Conservation (phyloP, 2,797 vertebrate genomes). For the Huso huso region DNA sequence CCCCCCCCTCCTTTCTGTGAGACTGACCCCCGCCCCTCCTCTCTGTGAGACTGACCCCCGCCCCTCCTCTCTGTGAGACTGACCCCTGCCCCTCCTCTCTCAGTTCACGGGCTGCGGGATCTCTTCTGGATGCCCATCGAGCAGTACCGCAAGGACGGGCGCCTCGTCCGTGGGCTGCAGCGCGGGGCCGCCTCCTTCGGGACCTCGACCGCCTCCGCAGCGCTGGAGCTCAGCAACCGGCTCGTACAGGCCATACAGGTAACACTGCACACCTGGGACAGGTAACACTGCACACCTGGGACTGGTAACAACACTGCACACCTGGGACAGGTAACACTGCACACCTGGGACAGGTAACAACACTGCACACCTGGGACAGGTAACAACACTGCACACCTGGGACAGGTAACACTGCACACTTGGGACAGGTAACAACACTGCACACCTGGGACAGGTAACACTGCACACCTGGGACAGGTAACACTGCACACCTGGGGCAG, state of each 20-base stretch:
- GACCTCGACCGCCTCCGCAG: slow-evolving; percentile 83
- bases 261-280: slow-evolving; percentile 7
- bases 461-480: too few species aligned
- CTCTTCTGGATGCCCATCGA: slow-evolving; percentile 90
- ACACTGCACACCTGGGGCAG: too few species aligned
- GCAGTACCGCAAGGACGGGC: slow-evolving; percentile 84
- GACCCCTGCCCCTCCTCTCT: background rate
- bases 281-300: too few species aligned
- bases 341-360: too few species aligned
- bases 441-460: too few species aligned
- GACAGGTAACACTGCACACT: too few species aligned
- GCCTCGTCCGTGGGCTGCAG: slow-evolving; percentile 87
- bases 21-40: background rate
- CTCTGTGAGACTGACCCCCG: background rate
- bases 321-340: too few species aligned
- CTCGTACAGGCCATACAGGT: slow-evolving; percentile 94
- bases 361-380: too few species aligned
- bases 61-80: background rate
- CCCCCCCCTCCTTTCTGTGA: background rate
- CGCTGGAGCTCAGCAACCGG: slow-evolving; percentile 88
- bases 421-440: too few species aligned
- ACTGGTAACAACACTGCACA: too few species aligned
- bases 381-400: too few species aligned
- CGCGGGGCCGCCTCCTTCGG: slow-evolving; percentile 85
- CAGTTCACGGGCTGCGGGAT: slow-evolving; percentile 75